Percentiles rank a stretch among this genome's conserved stretches.
These are phyloP conservation scores for Sycobia sp. DNA, from an alignment of 1,140 invertebrate species.

Conservation along the genomic window DNA sequence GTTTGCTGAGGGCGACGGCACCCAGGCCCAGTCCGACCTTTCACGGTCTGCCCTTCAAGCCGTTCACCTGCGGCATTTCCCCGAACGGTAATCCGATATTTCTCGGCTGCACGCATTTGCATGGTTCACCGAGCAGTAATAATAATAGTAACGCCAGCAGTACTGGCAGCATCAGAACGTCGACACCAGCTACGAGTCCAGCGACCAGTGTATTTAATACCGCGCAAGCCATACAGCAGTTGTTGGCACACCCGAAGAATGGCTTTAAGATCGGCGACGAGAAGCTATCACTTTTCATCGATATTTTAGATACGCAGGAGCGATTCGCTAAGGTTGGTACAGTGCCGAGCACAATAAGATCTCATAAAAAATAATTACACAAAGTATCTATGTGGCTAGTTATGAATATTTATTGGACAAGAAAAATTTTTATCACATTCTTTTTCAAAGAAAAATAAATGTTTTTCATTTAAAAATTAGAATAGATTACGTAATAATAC, in stretches of 20 bases:
- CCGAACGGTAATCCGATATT: slow-evolving; percentile 61
- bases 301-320: slow-evolving; percentile 80
- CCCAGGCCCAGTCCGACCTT: slow-evolving; percentile 68
- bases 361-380: no score
- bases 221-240: slow-evolving; percentile 70
- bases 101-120: slow-evolving; percentile 61
- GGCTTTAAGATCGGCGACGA: slow-evolving; percentile 77
- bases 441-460: no score
- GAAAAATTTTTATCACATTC: no score
- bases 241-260: slow-evolving; percentile 70
- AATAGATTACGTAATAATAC: no score
- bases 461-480: no score
- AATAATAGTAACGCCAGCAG: slow-evolving; percentile 34
- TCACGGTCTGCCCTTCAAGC: slow-evolving; percentile 65
- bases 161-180: slow-evolving; percentile 43
- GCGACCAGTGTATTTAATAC: slow-evolving; percentile 48
- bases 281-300: slow-evolving; percentile 77
- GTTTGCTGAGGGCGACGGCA: slow-evolving; percentile 51
- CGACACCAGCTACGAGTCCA: slow-evolving; percentile 56
- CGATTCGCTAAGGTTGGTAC: slow-evolving; percentile 76
- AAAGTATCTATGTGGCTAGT: no score
- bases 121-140: slow-evolving; percentile 40
- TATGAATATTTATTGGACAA: no score
- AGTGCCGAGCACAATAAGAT: no score
- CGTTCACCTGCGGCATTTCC: slow-evolving; percentile 59